phyloP scores from a whole-genome alignment of 2,113 vertebrate genomes.

The Takifugu bimaculatus region DNA sequence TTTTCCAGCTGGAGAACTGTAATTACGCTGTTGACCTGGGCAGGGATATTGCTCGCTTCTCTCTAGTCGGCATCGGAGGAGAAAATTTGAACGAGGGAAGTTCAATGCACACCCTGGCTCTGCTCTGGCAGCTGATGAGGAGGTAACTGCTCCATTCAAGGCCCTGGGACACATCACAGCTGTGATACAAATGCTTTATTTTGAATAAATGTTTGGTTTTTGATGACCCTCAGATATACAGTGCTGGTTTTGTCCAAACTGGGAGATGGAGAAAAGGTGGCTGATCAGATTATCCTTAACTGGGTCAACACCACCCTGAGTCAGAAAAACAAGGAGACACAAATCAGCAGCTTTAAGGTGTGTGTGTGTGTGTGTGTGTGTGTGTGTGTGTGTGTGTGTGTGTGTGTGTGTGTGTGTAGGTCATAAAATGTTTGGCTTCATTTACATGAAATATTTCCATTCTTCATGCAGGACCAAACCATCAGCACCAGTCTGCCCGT shows the following conservation, averaged over 20 bases:
- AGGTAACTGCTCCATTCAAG: slow-evolving; percentile 66
- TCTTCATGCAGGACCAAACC: slow-evolving; percentile 79
- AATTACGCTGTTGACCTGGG: slow-evolving; percentile 92
- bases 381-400: neutral
- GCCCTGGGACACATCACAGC: neutral
- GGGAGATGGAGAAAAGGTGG: slow-evolving; percentile 89
- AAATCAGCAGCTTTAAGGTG: slow-evolving; percentile 93
- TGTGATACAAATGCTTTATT: neutral
- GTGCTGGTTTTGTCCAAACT: slow-evolving; percentile 88
- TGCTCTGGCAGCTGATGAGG: slow-evolving; percentile 97
- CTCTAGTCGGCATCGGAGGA: slow-evolving; percentile 93
- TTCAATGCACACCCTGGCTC: slow-evolving; percentile 84
- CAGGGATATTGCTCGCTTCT: slow-evolving; percentile 86
- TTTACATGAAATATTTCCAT: too few relatives aligned
- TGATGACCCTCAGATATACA: slow-evolving; percentile 79
- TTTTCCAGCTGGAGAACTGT: slow-evolving; percentile 90
- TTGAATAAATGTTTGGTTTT: neutral
- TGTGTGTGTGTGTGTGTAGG: neutral
- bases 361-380: slow-evolving; percentile 11
- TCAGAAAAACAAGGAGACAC: slow-evolving; percentile 79
- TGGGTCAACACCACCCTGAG: slow-evolving; percentile 92
- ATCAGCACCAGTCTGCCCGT: slow-evolving; percentile 95
- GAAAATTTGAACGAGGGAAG: slow-evolving; percentile 90
- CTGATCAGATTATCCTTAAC: slow-evolving; percentile 87
- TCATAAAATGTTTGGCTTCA: too few relatives aligned